Evolutionary conservation across 2,888 invertebrate species (phyloP), one percentile per base, ranked within the genome.

Genomic region (Drosophila putrida): DNA sequence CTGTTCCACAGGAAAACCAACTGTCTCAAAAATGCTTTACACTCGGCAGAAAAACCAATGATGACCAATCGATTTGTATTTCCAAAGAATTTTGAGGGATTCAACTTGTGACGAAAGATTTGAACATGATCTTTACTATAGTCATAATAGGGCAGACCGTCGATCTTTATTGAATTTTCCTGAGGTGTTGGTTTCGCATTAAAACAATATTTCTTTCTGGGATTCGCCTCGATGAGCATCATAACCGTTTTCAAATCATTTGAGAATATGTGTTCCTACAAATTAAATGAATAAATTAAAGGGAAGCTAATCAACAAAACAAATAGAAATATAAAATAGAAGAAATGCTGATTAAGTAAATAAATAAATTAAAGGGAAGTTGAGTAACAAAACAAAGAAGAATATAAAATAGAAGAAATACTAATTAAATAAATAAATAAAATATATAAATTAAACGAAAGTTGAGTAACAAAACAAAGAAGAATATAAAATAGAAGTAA

Each of bases 11-110:
- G 70, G 25, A 90, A 92, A 0, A 88, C 55, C 11, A 91, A 50
- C 9, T 82, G 69, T 0, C 90, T 82, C 8, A 91, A 46, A n/a
- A 91, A 88, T 0, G 92, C 91, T 25, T 82, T 86, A 25, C 82
- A 70, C 6, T 73, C 33, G 8, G 81, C 61, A 4, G 69, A 79
- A n/a, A 90, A 91, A 0, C 91, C 91, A 20, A 92, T 60, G 27
- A 91, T 78, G 4, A 91, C 86, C 25, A 91, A 50, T 5, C 68
- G 68, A 3, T 44, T 72, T 4, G 39, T 20, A 31, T 77, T 82
- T 15, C 83, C 89, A 58, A 75, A 90, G 65, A 75, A 75, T 6
- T 71, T 66, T 0, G 81, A 43, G 0, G 85, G 82, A 0, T 64
- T 67, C 8, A 91, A 33, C 35, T 78, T 86, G 43, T 88, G 78